phyloP scores from a whole-genome alignment of 2,113 vertebrate species.

The Rutilus rutilus region DNA sequence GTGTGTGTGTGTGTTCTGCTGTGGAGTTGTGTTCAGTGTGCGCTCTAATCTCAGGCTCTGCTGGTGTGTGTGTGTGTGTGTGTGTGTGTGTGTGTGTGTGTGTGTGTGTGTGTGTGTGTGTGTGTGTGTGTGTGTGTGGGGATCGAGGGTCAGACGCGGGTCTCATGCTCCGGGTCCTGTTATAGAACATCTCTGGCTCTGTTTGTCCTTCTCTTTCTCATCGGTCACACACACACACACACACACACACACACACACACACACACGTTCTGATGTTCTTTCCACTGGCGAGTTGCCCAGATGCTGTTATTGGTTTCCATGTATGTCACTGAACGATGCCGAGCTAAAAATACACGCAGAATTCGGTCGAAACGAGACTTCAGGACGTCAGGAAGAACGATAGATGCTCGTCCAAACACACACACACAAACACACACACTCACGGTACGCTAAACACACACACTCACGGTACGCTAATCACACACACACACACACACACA shows the following conservation, averaged over 20 bases:
- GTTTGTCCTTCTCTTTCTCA: conserved; percentile 33
- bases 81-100: too few relatives aligned
- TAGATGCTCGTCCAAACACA: not conserved
- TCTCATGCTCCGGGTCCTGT: conserved; percentile 2
- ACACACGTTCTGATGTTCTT: conserved; percentile 51
- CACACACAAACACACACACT: too few relatives aligned
- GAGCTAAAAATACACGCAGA: conserved; percentile 79
- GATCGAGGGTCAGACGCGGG: not conserved
- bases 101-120: not conserved
- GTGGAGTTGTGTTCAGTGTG: too few relatives aligned
- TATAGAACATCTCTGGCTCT: conserved; percentile 28
- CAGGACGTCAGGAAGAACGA: conserved; percentile 58
- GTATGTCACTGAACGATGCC: conserved; percentile 72
- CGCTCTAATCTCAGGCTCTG: not conserved
- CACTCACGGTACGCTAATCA: too few relatives aligned
- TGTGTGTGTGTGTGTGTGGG: not conserved
- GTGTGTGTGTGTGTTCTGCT: too few relatives aligned
- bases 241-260: conserved; percentile 17
- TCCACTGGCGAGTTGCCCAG: conserved; percentile 73
- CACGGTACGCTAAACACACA: too few relatives aligned
- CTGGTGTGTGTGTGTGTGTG: not conserved
- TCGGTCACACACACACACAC: not conserved
- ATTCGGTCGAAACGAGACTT: conserved; percentile 69
- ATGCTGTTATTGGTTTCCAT: conserved; percentile 61
- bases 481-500: too few relatives aligned